Base-by-base conservation (phyloP, 2,888 invertebrate genomes). In the Amorpha juglandis region DNA sequence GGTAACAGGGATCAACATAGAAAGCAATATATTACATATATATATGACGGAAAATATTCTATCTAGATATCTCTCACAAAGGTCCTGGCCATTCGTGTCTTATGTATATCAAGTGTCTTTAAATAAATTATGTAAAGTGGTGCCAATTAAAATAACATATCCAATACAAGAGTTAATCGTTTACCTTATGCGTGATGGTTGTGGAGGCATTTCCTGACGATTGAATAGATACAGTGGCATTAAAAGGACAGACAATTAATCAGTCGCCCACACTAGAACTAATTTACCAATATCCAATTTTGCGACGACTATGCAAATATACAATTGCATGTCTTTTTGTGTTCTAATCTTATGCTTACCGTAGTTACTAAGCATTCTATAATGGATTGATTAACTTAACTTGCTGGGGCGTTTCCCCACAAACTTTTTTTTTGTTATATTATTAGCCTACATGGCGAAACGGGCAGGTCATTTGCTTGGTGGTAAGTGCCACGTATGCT, bases 51-150 rank as follows among this genome's bases (percentile, higher is more conserved):
- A 21, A 21, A n/a, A 21, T 12, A 27, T 51, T 42, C 11, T 45
- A 45, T 9, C 0, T 11, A 45, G 9, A 45, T 45, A 1, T 11
- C 7, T 45, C 14, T 45, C 14, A 11, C 14, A 45, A 45, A 45
- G 45, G 45, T 45, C 45, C 42, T 2, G 7, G 42, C 42, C 11
- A 42, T 42, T 45, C 14, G 45, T 45, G 45, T 45, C 12, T 1
- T 45, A 45, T 14, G 14, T 45, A 19, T 42, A 19, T 19, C 42
- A 50, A 42, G 42, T 58, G 12, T 6, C 11, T 19, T 19, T 42
- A 58, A 58, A 58, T 58, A 42, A 19, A 19, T 58, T 58, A 58
- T 58, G 58, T 19, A 58, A 58, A 58, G 42, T 58, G 19, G 42
- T 19, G 38, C 11, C 19, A 42, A 58, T 58, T 58, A 58, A 58